Evolutionary conservation across 2,113 vertebrate species (phyloP).

Genomic region (Orthochromis indermauri): DNA sequence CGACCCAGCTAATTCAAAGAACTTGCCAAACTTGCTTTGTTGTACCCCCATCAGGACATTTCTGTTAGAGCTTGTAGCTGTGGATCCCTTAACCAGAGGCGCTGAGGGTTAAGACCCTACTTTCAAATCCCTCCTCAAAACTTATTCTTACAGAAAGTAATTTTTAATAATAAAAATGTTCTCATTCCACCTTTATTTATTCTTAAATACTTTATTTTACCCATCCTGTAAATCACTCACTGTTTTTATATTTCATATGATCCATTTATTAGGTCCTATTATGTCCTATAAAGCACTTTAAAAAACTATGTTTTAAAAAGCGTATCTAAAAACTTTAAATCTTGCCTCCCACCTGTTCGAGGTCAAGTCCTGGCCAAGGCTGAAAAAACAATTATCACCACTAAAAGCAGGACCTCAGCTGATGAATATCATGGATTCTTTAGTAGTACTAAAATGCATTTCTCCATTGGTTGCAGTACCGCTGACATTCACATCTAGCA

Average conservation of each 20-base stretch:
- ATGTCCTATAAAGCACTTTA: background rate
- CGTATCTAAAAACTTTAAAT: background rate
- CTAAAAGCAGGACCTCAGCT: background rate
- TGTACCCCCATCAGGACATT: background rate
- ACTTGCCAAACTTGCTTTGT: background rate
- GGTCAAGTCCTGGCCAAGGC: background rate
- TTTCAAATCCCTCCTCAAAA: background rate
- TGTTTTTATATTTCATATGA: background rate
- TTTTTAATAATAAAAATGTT: background rate
- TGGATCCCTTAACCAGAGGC: background rate
- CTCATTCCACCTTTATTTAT: background rate
- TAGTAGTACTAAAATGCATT: background rate
- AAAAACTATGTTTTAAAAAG: background rate
- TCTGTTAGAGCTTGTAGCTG: background rate
- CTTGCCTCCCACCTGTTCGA: background rate
- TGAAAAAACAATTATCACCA: background rate
- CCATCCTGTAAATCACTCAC: background rate
- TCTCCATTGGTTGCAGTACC: background rate
- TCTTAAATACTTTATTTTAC: background rate
- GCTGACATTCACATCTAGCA: background rate
- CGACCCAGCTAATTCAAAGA: background rate
- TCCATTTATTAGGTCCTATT: background rate
- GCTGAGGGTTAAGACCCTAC: background rate
- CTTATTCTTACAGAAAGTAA: background rate
- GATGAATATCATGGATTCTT: background rate